Evolutionary conservation across 2,888 invertebrate species (phyloP), one percentile per base, ranked within the genome.

Genomic region (Drosophila eohydei): DNA sequence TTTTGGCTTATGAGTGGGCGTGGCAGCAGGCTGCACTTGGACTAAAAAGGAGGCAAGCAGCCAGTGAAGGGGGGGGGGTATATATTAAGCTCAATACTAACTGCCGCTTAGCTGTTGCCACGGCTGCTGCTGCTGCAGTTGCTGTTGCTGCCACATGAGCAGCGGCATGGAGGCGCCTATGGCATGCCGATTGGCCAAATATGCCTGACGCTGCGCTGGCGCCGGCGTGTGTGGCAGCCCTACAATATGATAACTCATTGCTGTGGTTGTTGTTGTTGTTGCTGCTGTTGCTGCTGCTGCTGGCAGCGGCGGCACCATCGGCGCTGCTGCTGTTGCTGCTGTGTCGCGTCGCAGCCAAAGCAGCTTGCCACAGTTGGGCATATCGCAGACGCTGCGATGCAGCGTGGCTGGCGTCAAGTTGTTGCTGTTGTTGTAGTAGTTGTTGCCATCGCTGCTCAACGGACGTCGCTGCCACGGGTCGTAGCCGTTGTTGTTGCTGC

Each of bases 141-240:
- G 70, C 12, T 88, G 78, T 8, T 81, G 87, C 96, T 96, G 96
- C 81, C 85, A 81, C 70, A 82, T 74, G 54, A 97, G 94, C 91
- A 96, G 94, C 71, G 96, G 95, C 93, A 95, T 94, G 91, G 95
- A 94, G 80, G 94, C 91, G 52, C 89, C 90, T 54, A 92, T 91
- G 50, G 92, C 92, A 79, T 86, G 89, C 64, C 90, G 91, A 84
- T 93, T 92, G 64, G 92, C 92, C 74, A 92, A 81, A 70, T 88
- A 92, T 3, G 91, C 90, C 50, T 87, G 92, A 7, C 90, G 75
- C 65, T 91, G 90, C 30, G 83, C 82, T 32, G 92, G 92, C 59
- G 83, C 73, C 2, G 92, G 92, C 6, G 92, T 93, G 52, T 91
- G 91, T 7, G 93, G 92, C 73, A 92, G 81, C 38, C 92, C 91